Base-by-base conservation (phyloP, 2,113 vertebrate genomes). In the Labeo catla region DNA sequence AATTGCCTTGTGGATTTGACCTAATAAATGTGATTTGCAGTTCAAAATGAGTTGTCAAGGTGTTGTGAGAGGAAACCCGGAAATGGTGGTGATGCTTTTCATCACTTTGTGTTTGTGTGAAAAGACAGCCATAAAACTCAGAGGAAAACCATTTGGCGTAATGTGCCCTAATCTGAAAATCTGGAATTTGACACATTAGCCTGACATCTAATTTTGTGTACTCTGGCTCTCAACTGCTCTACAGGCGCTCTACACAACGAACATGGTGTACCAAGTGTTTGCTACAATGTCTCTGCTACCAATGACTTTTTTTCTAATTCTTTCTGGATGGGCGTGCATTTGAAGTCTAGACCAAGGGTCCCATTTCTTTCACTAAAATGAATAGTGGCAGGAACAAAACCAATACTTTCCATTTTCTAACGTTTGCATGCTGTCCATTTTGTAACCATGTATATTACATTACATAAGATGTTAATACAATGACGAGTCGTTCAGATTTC, bases 181-280 rank as follows among this genome's bases (percentile, higher is more conserved):
- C 78, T 28, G 59, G 39, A 65, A 81, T 81, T 65, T 81, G 21
- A 81, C 78, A 81, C 39, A 81, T 81, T 81, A 81, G 39, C 78
- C 21, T 23, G 6, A 47, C 19, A 12, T 65, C 21, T 81, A 65
- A 49, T 65, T 47, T 16, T 47, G 57, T 65, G 13, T 43, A 47
- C 7, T 81, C n/a, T 63, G 57, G 43, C 21, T 49, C 72, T 74
- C n/a, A 23, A 65, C 21, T 28, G 45, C 59, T 28, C 36, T 28
- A 45, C 43, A 16, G 45, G 50, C 3, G 21, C 78, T 81, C 11
- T 80, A 47, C 57, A 47, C 39, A 47, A 65, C 12, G 11, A 47
- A 15, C 43, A 47, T 63, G 21, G 47, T 63, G 78, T 45, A 47
- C 7, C 11, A 47, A 47, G 21, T 81, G 57, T 65, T 80, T 65